Conservation (phyloP, 92 coral and sea anemone genomes). For the Metridium senile region DNA sequence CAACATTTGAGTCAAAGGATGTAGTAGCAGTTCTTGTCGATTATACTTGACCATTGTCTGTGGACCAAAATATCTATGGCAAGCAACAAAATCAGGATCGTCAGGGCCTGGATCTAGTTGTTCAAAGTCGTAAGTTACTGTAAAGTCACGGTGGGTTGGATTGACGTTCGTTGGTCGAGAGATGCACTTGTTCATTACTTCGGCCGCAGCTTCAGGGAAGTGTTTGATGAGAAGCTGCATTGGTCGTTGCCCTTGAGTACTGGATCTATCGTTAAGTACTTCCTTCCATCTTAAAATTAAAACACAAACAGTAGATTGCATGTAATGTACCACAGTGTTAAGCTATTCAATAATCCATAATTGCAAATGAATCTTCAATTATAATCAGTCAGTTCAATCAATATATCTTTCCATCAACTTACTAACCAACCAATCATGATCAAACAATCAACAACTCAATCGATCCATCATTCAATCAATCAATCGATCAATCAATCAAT, state of each 20-base stretch:
- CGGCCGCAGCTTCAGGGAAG: constrained; percentile 72
- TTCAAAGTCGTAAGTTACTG: constrained; percentile 72
- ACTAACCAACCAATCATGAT: no score
- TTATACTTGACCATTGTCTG: constrained; percentile 67
- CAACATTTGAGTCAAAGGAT: constrained; percentile 74
- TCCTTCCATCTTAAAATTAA: constrained; percentile 59
- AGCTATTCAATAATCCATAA: no score
- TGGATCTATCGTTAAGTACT: constrained; percentile 19
- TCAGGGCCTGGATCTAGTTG: constrained; percentile 84
- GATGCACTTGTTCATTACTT: constrained; percentile 72
- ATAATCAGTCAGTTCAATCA: no score
- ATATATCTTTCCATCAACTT: no score
- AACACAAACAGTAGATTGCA: no score
- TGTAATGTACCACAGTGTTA: no score
- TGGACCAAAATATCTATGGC: constrained; percentile 74
- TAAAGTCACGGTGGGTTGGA: constrained; percentile 61
- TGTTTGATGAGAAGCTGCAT: constrained; percentile 59
- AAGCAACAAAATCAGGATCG: constrained; percentile 17
- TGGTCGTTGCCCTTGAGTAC: constrained; percentile 30
- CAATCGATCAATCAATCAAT: no score
- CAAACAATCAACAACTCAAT: no score
- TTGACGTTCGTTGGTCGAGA: constrained; percentile 41
- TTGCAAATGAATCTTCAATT: no score
- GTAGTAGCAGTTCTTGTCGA: constrained; percentile 64
- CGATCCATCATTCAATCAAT: no score